These are phyloP conservation scores for Platysteira castanea DNA, from an alignment of 2,113 vertebrate genomes.

Conservation along the genomic window DNA sequence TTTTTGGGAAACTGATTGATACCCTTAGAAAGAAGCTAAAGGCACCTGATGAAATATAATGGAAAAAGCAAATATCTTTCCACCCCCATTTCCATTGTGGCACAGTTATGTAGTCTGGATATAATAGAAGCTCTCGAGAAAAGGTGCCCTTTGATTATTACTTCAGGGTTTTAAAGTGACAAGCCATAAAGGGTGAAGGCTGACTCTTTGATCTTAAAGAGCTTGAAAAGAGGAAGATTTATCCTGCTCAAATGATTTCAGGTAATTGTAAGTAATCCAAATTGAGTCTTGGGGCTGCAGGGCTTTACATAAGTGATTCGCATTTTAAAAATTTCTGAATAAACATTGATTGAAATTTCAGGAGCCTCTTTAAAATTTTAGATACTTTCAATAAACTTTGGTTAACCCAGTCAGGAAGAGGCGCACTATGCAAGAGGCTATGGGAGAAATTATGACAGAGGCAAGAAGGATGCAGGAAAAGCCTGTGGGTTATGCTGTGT, in stretches of 20 bases:
- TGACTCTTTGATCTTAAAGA: slow-evolving; percentile 66
- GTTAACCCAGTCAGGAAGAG: not conserved
- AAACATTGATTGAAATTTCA: slow-evolving; percentile 35
- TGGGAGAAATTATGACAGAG: not conserved
- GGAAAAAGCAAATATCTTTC: not conserved
- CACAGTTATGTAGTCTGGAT: not conserved
- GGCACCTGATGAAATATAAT: not conserved
- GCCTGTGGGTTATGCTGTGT: not conserved
- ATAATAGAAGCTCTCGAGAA: not conserved
- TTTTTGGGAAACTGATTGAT: not conserved
- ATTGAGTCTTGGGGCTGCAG: slow-evolving; percentile 36
- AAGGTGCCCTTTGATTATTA: slow-evolving; percentile 42
- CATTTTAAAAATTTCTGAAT: slow-evolving; percentile 29
- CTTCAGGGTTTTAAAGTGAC: slow-evolving; percentile 29
- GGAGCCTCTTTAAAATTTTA: not conserved
- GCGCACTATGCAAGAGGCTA: not conserved
- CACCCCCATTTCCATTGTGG: not conserved
- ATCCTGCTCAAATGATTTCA: slow-evolving; percentile 41
- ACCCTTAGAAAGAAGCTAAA: not conserved
- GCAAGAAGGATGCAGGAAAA: not conserved
- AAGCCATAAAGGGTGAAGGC: slow-evolving; percentile 17
- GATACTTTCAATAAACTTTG: not conserved
- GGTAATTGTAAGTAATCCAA: slow-evolving; percentile 58
- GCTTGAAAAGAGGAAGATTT: slow-evolving; percentile 36
- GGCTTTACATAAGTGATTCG: slow-evolving; percentile 39